phyloP scores from a whole-genome alignment of 2,113 vertebrate genomes.

The Neoarius graeffei region DNA sequence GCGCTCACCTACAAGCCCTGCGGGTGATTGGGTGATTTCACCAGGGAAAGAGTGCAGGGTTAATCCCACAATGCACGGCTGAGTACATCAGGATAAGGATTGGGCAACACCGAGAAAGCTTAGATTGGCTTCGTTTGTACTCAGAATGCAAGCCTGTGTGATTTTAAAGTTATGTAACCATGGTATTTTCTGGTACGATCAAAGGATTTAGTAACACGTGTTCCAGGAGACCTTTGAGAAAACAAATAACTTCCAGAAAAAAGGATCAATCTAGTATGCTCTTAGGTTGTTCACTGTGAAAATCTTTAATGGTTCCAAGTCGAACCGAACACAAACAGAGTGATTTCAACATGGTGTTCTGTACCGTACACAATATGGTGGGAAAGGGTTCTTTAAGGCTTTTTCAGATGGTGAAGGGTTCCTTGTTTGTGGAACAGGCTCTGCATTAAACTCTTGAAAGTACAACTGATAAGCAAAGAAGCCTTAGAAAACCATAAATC shows the following conservation, averaged over 20 bases:
- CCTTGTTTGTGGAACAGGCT: background rate
- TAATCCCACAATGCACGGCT: conserved; percentile 8
- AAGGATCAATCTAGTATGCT: background rate
- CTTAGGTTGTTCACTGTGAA: background rate
- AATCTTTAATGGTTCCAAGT: background rate
- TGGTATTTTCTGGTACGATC: no score
- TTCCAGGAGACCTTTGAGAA: background rate
- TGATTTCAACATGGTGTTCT: background rate
- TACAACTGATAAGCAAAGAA: background rate
- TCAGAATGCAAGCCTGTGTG: background rate
- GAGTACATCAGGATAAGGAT: conserved; percentile 23
- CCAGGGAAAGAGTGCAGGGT: background rate
- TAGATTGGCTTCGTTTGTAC: background rate
- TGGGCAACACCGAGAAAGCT: background rate
- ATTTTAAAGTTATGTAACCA: background rate
- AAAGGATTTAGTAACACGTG: background rate
- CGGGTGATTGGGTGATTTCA: background rate
- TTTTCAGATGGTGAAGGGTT: background rate
- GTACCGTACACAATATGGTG: background rate
- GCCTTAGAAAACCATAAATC: background rate
- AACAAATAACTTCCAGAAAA: background rate
- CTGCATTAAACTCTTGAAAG: background rate
- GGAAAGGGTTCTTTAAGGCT: background rate
- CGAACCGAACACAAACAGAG: background rate
- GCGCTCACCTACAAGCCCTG: background rate